A percentile compares a stretch with the other conserved stretches of the same genome.
Conservation (phyloP, 2,113 vertebrate genomes). For the Larimichthys crocea region DNA sequence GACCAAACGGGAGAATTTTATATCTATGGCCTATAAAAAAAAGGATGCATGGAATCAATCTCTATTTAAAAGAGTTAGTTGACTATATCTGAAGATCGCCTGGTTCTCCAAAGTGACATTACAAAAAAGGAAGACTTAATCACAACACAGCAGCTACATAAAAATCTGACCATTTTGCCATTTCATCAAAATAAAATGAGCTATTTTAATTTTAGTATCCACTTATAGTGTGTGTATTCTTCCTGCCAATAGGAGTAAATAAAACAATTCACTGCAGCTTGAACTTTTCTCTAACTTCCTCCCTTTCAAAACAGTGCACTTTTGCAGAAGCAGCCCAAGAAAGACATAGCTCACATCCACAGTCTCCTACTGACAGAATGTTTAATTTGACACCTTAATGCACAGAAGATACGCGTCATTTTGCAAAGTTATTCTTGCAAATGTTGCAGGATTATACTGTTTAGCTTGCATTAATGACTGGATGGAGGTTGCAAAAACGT, state of each 20-base stretch:
- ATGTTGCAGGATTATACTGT: background rate
- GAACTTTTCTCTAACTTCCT: background rate
- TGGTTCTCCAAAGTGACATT: background rate
- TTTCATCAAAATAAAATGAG: slow-evolving; percentile 22
- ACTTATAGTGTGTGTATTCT: no score
- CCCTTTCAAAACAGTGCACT: background rate
- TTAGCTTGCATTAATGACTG: background rate
- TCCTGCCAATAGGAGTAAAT: slow-evolving; percentile 12
- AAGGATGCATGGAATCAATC: slow-evolving; percentile 11
- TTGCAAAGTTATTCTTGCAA: slow-evolving; percentile 11
- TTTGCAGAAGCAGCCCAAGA: background rate
- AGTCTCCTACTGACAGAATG: background rate
- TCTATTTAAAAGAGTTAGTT: slow-evolving; percentile 8
- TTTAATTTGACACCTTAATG: background rate
- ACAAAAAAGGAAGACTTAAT: slow-evolving; percentile 19
- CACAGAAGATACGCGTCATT: background rate
- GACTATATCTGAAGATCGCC: background rate
- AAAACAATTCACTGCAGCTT: slow-evolving; percentile 6
- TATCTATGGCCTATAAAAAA: background rate
- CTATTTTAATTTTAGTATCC: slow-evolving; percentile 14
- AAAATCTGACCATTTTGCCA: background rate
- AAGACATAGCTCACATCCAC: background rate
- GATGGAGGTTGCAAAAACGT: background rate
- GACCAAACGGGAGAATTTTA: background rate
- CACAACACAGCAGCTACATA: slow-evolving; percentile 6